Base-by-base conservation (phyloP, 2,888 invertebrate genomes). In the Megastigmus dorsalis region DNA sequence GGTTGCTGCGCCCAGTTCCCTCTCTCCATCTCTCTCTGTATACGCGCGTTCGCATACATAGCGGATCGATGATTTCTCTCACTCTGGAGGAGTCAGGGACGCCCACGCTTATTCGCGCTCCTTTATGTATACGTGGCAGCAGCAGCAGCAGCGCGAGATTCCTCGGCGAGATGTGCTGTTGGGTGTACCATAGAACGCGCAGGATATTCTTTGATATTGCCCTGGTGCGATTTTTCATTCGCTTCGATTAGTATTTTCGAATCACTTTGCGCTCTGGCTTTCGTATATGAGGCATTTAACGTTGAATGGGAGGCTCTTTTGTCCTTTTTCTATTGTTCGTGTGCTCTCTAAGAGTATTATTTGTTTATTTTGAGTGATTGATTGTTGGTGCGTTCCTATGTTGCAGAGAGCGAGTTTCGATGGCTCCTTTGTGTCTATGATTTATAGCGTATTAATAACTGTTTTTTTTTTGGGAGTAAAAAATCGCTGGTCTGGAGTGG, bases 1-100 rank as follows among this genome's bases (percentile, higher is more conserved):
- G n/a, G n/a, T n/a, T 28, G 52, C 60, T 62, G 69, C 69, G 43
- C 60, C 57, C 43, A 69, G 52, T 33, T 18, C 13, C 20, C n/a
- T n/a, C 23, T 36, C n/a, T n/a, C n/a, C n/a, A n/a, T n/a, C n/a
- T 18, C 13, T 30, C n/a, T n/a, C 23, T 36, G 3, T 23, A 48
- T 38, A 38, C 28, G 0, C 10, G 28, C 23, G 36, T 33, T 36
- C 36, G 48, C 13, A 23, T 45, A 36, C 33, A 15, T 13, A 9
- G 45, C 48, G 38, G 69, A 70, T 70, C 69, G 69, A 70, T 60
- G 62, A 70, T 60, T n/a, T n/a, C n/a, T n/a, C n/a, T n/a, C n/a
- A n/a, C 43, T 70, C 30, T 13, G 15, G n/a, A 30, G 38, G 20
- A 59, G 52, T 43, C 26, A 23, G 59, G n/a, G 69, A 52, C 52